phyloP scores from a whole-genome alignment of 2,113 vertebrate species.

The Shinisaurus crocodilurus region DNA sequence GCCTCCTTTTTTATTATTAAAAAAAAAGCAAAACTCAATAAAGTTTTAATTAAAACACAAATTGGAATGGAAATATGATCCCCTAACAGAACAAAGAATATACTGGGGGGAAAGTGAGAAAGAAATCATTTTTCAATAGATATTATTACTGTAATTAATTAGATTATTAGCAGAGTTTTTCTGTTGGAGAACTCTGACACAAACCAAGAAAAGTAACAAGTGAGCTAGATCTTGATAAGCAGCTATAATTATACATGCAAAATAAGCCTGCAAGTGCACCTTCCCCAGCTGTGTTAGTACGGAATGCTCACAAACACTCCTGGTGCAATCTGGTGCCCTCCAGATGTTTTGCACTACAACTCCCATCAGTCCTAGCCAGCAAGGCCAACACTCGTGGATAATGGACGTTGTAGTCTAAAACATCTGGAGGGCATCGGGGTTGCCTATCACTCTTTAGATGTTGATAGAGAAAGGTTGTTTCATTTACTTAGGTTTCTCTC shows the following conservation, averaged over 20 bases:
- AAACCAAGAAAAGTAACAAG: background rate
- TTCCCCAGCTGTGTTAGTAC: background rate
- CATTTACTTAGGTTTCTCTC: background rate
- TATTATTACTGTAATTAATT: background rate
- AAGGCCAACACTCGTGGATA: too few species aligned
- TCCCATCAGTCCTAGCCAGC: too few species aligned
- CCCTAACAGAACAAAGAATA: background rate
- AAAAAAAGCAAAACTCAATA: slow-evolving; percentile 14
- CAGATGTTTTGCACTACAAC: too few species aligned
- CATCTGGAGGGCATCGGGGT: too few species aligned
- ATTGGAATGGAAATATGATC: slow-evolving; percentile 2
- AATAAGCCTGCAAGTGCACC: background rate
- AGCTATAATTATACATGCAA: background rate
- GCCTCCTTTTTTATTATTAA: background rate
- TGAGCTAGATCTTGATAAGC: background rate
- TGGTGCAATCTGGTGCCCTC: too few species aligned
- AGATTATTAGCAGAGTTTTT: background rate
- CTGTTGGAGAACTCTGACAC: background rate
- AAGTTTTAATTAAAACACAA: slow-evolving; percentile 10
- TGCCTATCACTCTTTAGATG: background rate
- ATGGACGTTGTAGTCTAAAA: too few species aligned
- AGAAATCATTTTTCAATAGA: background rate
- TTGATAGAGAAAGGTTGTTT: background rate
- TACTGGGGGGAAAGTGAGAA: background rate
- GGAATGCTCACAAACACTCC: background rate